Percentiles rank a stretch among this genome's conserved stretches.
phyloP scores from a whole-genome alignment of 1,140 invertebrate species.

The Leptopilina boulardi region DNA sequence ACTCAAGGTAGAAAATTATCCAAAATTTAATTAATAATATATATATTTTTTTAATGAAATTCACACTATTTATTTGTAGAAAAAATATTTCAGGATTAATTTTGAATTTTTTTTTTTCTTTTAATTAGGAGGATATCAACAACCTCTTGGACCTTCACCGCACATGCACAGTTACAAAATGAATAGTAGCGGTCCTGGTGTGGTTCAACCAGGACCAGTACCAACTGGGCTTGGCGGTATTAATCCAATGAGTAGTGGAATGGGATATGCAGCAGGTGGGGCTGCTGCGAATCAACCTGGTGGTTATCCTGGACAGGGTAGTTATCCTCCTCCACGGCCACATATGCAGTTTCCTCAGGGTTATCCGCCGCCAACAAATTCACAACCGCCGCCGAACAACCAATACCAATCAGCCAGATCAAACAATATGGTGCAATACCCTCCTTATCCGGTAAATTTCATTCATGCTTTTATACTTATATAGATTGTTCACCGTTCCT shows the following conservation, averaged over 20 bases:
- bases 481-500: background rate
- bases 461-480: background rate
- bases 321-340: constrained; percentile 71
- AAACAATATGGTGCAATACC: constrained; percentile 74
- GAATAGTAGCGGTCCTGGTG: constrained; percentile 70
- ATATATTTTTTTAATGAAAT: too few relatives aligned
- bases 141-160: constrained; percentile 79
- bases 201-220: constrained; percentile 70
- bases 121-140: constrained; percentile 75
- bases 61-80: too few relatives aligned
- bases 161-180: constrained; percentile 80
- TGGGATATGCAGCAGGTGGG: constrained; percentile 71
- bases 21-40: background rate
- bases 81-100: background rate
- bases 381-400: constrained; percentile 72
- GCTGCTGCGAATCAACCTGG: constrained; percentile 72
- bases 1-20: constrained; percentile 77
- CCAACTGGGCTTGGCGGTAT: constrained; percentile 69
- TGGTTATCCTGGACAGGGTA: constrained; percentile 72
- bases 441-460: constrained; percentile 69
- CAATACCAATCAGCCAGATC: constrained; percentile 73
- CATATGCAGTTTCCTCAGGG: constrained; percentile 73
- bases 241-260: constrained; percentile 69
- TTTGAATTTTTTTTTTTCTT: constrained; percentile 12
- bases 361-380: constrained; percentile 70